Evolutionary conservation across 2,113 vertebrate species (phyloP), one percentile per base, ranked within the genome.

Genomic region (Patagioenas fasciata): DNA sequence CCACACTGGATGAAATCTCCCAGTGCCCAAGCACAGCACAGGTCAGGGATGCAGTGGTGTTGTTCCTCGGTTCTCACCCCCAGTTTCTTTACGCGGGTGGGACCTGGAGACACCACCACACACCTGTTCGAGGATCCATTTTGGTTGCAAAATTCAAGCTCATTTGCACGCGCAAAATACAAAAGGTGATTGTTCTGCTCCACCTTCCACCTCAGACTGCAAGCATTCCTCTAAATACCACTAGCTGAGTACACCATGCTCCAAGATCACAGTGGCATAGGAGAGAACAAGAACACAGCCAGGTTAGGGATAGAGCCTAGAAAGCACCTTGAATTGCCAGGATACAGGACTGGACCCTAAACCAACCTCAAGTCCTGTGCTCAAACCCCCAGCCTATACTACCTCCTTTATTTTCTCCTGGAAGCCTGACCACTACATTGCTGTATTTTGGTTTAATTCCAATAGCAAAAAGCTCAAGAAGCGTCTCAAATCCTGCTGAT

Each of bases 61-160:
- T 57, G 24, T 16, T 72, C 53, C 36, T 53, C 23, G 4, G 2
- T 85, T 61, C 26, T 42, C 44, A 10, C 11, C 14, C 62, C 29
- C 1, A 1, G 10, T 38, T 85, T 70, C n/a, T 64, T 89, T 34
- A 16, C 4, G 6, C 5, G 28, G 31, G 11, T 9, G 1, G 11
- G 48, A 70, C 12, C 17, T 64, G 29, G 12, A 84, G 15, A 64
- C 53, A 69, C 11, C 34, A n/a, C 69, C 6, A 9, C 15, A 15
- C 18, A n/a, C 4, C 11, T 1, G 0, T 17, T 31, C 47, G 31
- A 54, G 26, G 32, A 10, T 51, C 31, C 15, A 1, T 71, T 80
- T 56, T 13, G 34, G 36, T 7, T 58, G 32, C 25, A 80, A 71
- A 80, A 40, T 26, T 66, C 42, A 48, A 51, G 31, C 26, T 79